Conservation (phyloP, 2,113 vertebrate genomes). For the Pseudorasbora parva region DNA sequence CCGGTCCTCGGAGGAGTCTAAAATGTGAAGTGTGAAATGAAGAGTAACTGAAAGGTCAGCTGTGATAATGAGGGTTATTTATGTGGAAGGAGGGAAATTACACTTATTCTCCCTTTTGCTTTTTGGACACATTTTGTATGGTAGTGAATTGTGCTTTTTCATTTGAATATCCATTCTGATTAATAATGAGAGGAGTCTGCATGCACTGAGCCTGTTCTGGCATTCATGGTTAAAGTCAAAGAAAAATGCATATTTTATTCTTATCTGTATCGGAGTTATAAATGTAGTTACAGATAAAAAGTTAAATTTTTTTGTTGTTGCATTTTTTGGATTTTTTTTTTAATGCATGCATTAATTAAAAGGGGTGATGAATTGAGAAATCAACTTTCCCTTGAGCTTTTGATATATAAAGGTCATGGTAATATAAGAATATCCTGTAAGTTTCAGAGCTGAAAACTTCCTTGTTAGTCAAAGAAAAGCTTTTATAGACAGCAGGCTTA, state of each 20-base stretch:
- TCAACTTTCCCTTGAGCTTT: too few species aligned
- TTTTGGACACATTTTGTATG: neutral
- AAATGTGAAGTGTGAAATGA: neutral
- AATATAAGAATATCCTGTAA: too few species aligned
- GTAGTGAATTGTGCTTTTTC: neutral
- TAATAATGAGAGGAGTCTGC: neutral
- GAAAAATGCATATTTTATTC: neutral
- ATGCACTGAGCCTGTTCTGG: neutral
- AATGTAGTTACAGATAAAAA: neutral
- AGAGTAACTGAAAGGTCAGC: constrained; percentile 7
- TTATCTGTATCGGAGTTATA: too few species aligned
- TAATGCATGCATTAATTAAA: neutral
- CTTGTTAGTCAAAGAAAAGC: too few species aligned
- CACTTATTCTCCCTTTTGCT: neutral
- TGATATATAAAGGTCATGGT: too few species aligned
- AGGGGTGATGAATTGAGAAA: too few species aligned
- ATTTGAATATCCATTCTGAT: neutral
- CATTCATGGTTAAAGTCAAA: neutral
- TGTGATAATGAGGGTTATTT: constrained; percentile 16
- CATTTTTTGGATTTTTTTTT: too few species aligned
- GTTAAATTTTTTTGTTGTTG: neutral
- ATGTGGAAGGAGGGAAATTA: neutral
- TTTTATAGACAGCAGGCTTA: too few species aligned
- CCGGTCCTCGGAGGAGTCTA: neutral
- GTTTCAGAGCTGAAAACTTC: too few species aligned